Conservation (phyloP, 2,797 vertebrate genomes). For the Tadarida brasiliensis region DNA sequence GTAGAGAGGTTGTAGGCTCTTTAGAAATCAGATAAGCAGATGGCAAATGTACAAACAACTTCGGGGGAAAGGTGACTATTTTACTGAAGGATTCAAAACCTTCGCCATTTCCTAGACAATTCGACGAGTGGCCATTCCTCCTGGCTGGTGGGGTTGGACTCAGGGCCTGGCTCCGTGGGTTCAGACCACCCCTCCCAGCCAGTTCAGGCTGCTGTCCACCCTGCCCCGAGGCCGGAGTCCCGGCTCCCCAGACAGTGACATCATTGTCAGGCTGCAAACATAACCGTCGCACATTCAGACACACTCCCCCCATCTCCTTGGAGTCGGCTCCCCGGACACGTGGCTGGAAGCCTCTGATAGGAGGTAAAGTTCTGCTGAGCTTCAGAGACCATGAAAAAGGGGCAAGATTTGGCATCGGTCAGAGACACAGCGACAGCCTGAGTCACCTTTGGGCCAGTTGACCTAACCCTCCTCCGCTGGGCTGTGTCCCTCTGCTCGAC, state of each 20-base stretch:
- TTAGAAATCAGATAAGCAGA: background rate
- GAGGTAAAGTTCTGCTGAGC: slow-evolving; percentile 67
- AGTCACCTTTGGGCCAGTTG: background rate
- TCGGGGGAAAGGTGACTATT: background rate
- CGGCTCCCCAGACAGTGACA: background rate
- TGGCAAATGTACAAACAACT: background rate
- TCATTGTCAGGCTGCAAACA: background rate
- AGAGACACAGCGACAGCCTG: slow-evolving; percentile 66
- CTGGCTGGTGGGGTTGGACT: background rate
- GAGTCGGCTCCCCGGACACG: slow-evolving; percentile 59
- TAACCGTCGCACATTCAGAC: slow-evolving; percentile 40
- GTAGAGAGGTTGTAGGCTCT: background rate
- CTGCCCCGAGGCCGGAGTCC: background rate
- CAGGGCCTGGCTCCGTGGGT: background rate
- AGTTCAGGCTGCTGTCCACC: too few relatives aligned
- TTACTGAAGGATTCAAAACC: background rate
- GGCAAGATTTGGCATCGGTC: slow-evolving; percentile 55
- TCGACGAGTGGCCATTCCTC: background rate
- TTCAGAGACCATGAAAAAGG: slow-evolving; percentile 30
- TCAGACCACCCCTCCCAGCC: too few relatives aligned
- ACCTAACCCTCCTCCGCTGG: slow-evolving; percentile 37
- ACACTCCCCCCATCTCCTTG: slow-evolving; percentile 55
- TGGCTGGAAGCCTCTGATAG: slow-evolving; percentile 59
- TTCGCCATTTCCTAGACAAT: background rate
- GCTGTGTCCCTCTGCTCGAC: slow-evolving; percentile 29